Conservation (phyloP, 2,888 invertebrate genomes). For the Hirtodrosophila trivittata region DNA sequence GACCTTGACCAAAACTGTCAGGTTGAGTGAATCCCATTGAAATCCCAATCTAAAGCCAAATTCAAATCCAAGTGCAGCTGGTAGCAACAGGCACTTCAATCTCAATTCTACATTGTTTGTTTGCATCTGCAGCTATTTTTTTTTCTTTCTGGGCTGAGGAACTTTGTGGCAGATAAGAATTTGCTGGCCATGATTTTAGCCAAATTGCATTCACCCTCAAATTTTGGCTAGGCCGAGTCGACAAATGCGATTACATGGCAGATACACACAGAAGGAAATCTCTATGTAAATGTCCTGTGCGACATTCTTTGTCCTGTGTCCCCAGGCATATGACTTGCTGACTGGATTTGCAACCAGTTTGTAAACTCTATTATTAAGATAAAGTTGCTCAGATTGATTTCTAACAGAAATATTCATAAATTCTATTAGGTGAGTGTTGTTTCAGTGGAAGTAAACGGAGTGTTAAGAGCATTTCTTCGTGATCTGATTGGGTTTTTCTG, state of each 20-base stretch:
- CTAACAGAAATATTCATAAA: too few relatives aligned
- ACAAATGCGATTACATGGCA: constrained; percentile 67
- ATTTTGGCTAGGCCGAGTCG: constrained; percentile 29
- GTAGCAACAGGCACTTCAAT: constrained; percentile 60
- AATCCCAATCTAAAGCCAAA: constrained; percentile 34
- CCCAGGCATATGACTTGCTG: too few relatives aligned
- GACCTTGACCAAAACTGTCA: constrained; percentile 44
- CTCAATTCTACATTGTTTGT: constrained; percentile 39
- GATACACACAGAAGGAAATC: constrained; percentile 26
- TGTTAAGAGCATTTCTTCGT: too few relatives aligned
- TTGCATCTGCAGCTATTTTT: constrained; percentile 28
- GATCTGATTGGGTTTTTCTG: too few relatives aligned
- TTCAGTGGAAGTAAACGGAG: too few relatives aligned
- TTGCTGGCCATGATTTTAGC: constrained; percentile 54
- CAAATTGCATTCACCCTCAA: constrained; percentile 64
- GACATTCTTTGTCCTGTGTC: too few relatives aligned
- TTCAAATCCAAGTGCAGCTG: constrained; percentile 6
- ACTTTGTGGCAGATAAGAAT: constrained; percentile 38
- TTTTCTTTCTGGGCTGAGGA: constrained; percentile 1
- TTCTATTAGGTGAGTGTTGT: too few relatives aligned
- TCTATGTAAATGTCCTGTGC: not conserved
- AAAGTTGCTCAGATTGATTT: too few relatives aligned
- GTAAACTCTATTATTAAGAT: too few relatives aligned
- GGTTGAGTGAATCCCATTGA: constrained; percentile 15
- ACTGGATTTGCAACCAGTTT: too few relatives aligned